Conservation (phyloP, 2,797 vertebrate genomes). For the Astyanax mexicanus region DNA sequence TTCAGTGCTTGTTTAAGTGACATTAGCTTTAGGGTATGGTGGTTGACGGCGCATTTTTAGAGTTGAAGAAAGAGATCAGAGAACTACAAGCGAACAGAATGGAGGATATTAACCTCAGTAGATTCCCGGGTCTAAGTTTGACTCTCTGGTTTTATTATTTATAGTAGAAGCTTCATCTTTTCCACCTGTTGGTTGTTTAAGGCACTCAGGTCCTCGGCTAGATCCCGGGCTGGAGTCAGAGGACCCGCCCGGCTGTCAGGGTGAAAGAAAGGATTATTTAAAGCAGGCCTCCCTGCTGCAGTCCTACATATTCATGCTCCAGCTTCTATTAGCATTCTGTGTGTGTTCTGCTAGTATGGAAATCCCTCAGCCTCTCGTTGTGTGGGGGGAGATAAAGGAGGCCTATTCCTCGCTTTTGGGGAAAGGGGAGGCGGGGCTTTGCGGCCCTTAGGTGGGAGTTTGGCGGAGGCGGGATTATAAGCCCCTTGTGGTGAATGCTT, state of each 20-base stretch:
- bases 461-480: slow-evolving; percentile 41
- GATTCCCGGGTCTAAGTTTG: neutral
- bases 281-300: slow-evolving; percentile 34
- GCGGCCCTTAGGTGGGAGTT: slow-evolving; percentile 31
- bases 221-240: slow-evolving; percentile 22
- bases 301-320: slow-evolving; percentile 49
- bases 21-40: neutral
- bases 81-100: neutral
- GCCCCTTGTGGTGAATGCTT: slow-evolving; percentile 36
- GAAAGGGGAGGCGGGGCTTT: slow-evolving; percentile 10
- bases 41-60: neutral
- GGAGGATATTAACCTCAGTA: neutral
- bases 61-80: neutral
- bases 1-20: neutral
- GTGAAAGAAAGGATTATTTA: slow-evolving; percentile 55
- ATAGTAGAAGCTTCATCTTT: slow-evolving; percentile 1
- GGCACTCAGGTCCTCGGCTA: neutral
- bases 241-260: slow-evolving; percentile 45
- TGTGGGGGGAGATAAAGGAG: slow-evolving; percentile 50
- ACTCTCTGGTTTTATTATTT: neutral
- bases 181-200: neutral
- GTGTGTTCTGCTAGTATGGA: slow-evolving; percentile 23
- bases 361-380: slow-evolving; percentile 40
- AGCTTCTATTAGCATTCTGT: slow-evolving; percentile 54
- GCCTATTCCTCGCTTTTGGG: slow-evolving; percentile 32